These are phyloP conservation scores for Antitype chi DNA, from an alignment of 2,888 invertebrate genomes.

Conservation along the genomic window DNA sequence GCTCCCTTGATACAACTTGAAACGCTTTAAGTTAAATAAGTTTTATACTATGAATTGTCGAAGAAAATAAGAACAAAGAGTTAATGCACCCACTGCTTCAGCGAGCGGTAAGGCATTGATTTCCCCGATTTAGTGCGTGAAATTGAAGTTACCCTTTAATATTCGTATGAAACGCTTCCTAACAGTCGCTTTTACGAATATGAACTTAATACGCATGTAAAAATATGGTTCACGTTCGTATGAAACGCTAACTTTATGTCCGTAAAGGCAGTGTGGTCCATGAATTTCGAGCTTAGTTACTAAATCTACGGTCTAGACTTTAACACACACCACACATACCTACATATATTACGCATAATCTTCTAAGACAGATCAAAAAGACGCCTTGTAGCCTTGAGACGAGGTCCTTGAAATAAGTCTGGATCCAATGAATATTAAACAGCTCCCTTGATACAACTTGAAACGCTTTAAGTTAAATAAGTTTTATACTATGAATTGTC, in stretches of 20 bases:
- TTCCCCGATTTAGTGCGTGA: too few species aligned
- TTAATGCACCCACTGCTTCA: background rate
- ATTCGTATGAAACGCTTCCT: too few species aligned
- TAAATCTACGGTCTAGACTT: background rate
- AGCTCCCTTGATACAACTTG: slow-evolving; percentile 52
- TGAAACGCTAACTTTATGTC: background rate
- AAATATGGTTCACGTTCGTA: background rate
- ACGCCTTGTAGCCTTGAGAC: slow-evolving; percentile 61
- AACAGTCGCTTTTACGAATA: background rate
- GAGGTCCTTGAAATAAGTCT: slow-evolving; percentile 59
- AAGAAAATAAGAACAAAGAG: slow-evolving; percentile 1
- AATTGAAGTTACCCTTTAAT: too few species aligned
- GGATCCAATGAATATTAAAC: slow-evolving; percentile 64
- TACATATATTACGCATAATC: slow-evolving; percentile 36
- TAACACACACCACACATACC: background rate
- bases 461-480: slow-evolving; percentile 47
- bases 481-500: slow-evolving; percentile 25
- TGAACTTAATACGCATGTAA: background rate
- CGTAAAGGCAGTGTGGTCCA: background rate
- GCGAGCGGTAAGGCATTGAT: too few species aligned
- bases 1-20: slow-evolving; percentile 49
- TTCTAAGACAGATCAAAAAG: slow-evolving; percentile 36
- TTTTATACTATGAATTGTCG: slow-evolving; percentile 22
- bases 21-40: slow-evolving; percentile 48
- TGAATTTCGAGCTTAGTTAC: background rate